A percentile compares a stretch with the other conserved stretches of the same genome.
Conservation (phyloP, 1,140 invertebrate genomes). For the Frieseomelitta varia region DNA sequence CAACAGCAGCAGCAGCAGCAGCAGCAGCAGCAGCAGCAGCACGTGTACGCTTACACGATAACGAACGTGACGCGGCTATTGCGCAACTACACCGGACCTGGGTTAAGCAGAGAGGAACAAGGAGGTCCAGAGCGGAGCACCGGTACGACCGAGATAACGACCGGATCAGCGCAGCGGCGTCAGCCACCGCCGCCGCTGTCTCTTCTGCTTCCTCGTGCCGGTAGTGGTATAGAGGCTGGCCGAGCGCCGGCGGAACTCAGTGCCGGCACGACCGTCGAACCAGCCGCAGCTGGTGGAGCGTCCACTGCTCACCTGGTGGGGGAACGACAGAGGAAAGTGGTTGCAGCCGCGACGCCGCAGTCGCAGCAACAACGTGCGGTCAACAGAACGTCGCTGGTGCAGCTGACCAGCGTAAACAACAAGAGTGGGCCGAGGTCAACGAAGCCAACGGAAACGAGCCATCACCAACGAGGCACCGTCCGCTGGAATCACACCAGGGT, state of each 20-base stretch:
- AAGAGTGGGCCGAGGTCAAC: conserved; percentile 33
- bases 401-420: conserved; percentile 48
- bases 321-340: conserved; percentile 62
- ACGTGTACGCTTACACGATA: conserved; percentile 80
- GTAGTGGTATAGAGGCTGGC: conserved; percentile 73
- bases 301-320: conserved; percentile 52
- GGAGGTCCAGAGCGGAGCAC: conserved; percentile 48
- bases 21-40: conserved; percentile 68
- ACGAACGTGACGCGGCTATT: conserved; percentile 80
- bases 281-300: conserved; percentile 66
- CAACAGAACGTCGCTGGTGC: conserved; percentile 22
- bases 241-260: conserved; percentile 76
- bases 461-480: conserved; percentile 36
- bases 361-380: conserved; percentile 57
- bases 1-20: conserved; percentile 66
- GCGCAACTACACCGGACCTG: conserved; percentile 80
- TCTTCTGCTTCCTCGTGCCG: conserved; percentile 74
- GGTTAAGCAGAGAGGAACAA: conserved; percentile 69
- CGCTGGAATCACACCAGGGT: conserved; percentile 60
- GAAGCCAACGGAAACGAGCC: conserved; percentile 18
- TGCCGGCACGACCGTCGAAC: conserved; percentile 78
- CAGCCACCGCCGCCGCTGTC: conserved; percentile 69
- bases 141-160: conserved; percentile 74
- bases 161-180: conserved; percentile 55
- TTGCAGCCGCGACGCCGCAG: conserved; percentile 33